Base-by-base conservation (phyloP, 2,113 vertebrate genomes). In the Dasypus novemcinctus region DNA sequence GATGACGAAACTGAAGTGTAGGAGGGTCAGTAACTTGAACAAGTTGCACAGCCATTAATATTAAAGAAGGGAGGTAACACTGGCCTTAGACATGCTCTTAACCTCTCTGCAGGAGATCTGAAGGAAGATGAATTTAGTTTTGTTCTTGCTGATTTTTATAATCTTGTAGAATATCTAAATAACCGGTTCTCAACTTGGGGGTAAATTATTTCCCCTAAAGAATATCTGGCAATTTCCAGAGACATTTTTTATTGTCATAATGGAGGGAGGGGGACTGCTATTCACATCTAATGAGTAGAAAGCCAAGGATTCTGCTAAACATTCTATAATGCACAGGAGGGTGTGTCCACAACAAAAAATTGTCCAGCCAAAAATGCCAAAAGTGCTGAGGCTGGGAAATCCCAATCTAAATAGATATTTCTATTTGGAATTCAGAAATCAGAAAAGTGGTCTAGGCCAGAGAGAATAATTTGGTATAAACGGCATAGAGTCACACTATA, bases 381-480 rank as follows among this genome's bases (percentile, higher is more conserved):
- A 3, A 87, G 38, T 23, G 21, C 2, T 1, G 13, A n/a, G 9
- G 54, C 59, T 92, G 33, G 29, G 81, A 91, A 80, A 76, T 38
- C 41, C n/a, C 38, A 10, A 69, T 49, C 0, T 33, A 66, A 38
- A 64, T 33, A 7, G 71, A 46, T 17, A 61, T 36, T 68, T 87
- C 43, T 46, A 12, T 41, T 68, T 12, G 14, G 27, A 68, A 4
- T 87, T 25, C 80, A 79, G 21, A 83, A 93, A 41, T 92, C 52
- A 66, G 63, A 86, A 85, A 87, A 90, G 33, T 5, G 27, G 14
- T 66, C 54, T 63, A 81, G 68, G 66, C 59, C 71, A 90, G 33
- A 92, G 23, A 90, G 72, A 94, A 81, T 71, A 57, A 87, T 75
- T 71, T 59, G 92, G 33, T 78, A 79, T 76, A 85, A 92, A 86